Percentiles rank a stretch among this genome's conserved stretches.
Evolutionary conservation across 1,140 invertebrate genomes (phyloP).

Genomic region (Bathynomus jamesi): DNA sequence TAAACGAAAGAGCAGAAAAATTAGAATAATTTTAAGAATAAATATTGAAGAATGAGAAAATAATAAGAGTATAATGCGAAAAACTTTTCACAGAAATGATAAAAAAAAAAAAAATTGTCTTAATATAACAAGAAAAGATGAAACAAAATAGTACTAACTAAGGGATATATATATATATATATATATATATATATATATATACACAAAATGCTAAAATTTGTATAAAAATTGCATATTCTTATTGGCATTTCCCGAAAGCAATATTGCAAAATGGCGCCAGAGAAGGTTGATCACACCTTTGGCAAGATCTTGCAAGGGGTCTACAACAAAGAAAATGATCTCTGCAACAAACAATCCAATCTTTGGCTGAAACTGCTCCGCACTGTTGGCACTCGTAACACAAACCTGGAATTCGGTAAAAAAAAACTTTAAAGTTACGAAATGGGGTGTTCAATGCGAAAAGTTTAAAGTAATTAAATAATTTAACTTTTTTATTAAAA

Average conservation of each 20-base stretch:
- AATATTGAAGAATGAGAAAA: not conserved
- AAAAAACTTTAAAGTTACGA: no score
- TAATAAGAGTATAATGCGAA: not conserved
- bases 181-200: not conserved
- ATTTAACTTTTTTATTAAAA: no score
- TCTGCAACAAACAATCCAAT: slow-evolving; percentile 16
- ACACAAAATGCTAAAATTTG: not conserved
- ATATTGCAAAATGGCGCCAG: slow-evolving; percentile 15
- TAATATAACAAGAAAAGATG: not conserved
- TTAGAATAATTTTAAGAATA: not conserved
- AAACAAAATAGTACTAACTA: not conserved
- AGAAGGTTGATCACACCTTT: slow-evolving; percentile 10
- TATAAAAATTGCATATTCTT: not conserved
- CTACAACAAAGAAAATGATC: slow-evolving; percentile 21
- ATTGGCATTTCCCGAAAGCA: slow-evolving; percentile 16
- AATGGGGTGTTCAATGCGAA: no score
- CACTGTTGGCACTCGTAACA: slow-evolving; percentile 21
- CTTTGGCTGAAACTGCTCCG: slow-evolving; percentile 7
- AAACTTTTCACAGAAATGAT: not conserved
- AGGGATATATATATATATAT: not conserved
- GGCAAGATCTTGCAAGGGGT: slow-evolving; percentile 12
- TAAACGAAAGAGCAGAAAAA: not conserved
- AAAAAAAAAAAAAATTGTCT: not conserved
- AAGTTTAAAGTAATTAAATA: no score
- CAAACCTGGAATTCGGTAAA: slow-evolving; percentile 14